These are phyloP conservation scores for Propithecus coquereli DNA, from an alignment of 2,113 vertebrate species.

Conservation along the genomic window DNA sequence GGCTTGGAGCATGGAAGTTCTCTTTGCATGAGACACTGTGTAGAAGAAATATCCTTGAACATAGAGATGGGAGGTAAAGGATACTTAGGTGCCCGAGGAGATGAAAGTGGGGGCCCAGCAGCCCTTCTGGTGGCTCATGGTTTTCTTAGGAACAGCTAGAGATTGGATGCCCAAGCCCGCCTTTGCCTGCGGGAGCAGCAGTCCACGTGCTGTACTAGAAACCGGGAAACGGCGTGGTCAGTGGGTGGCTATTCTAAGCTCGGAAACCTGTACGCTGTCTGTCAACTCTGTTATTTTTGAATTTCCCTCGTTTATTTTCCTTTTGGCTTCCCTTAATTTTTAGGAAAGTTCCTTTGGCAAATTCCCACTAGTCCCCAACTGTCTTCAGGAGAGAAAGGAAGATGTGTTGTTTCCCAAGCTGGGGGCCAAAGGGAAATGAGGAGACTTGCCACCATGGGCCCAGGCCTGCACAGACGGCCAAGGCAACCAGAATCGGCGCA, in stretches of 20 bases:
- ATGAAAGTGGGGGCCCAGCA: not conserved
- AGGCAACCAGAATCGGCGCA: not conserved
- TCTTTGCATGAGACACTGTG: not conserved
- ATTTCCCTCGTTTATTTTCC: slow-evolving; percentile 37
- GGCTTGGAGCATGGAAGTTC: not conserved
- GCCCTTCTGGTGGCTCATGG: not conserved
- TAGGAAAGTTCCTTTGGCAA: slow-evolving; percentile 8
- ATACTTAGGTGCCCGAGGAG: not conserved
- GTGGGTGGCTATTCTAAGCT: not conserved
- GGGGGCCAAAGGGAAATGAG: not conserved
- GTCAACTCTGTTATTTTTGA: not conserved
- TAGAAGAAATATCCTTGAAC: not conserved
- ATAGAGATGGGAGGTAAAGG: no score
- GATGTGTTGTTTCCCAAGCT: not conserved
- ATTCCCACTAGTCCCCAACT: not conserved
- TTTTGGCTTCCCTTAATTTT: slow-evolving; percentile 1
- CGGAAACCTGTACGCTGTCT: not conserved
- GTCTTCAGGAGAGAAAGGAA: not conserved
- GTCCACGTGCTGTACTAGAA: accelerated
- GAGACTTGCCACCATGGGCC: not conserved
- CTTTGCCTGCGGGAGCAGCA: not conserved
- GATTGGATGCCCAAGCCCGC: accelerated
- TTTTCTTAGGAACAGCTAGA: not conserved
- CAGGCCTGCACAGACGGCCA: not conserved
- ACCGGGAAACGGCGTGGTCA: not conserved